These are phyloP conservation scores for Eilema depressum DNA, from an alignment of 2,888 invertebrate genomes.

Conservation along the genomic window DNA sequence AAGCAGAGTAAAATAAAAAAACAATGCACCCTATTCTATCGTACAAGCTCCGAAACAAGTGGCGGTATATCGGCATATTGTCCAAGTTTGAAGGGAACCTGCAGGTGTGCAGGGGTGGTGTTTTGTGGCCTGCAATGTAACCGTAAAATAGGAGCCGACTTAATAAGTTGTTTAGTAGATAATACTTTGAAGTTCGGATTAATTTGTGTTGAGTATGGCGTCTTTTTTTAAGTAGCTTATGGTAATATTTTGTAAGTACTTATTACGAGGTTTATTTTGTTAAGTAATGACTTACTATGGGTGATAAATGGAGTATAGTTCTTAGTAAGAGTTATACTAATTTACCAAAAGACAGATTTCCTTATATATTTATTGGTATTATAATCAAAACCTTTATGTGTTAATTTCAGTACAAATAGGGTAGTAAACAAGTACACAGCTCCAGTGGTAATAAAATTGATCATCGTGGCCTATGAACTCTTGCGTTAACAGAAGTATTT, in stretches of 20 bases:
- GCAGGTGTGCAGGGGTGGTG: slow-evolving; percentile 83
- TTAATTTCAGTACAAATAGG: not conserved
- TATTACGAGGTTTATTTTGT: slow-evolving; percentile 10
- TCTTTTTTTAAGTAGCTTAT: slow-evolving; percentile 59
- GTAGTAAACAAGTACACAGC: not conserved
- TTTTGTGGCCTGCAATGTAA: slow-evolving; percentile 75
- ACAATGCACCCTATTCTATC: slow-evolving; percentile 42
- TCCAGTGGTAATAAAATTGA: no score
- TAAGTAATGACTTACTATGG: not conserved
- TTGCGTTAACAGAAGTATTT: not conserved
- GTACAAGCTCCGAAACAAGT: slow-evolving; percentile 56
- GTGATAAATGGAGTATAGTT: not conserved
- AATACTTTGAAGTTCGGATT: slow-evolving; percentile 66
- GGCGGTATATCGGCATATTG: slow-evolving; percentile 69
- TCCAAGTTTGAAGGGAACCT: slow-evolving; percentile 76
- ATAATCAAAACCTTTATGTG: not conserved
- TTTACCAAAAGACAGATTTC: not conserved
- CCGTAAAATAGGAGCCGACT: slow-evolving; percentile 79
- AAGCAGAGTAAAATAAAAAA: not conserved
- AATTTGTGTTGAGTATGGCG: slow-evolving; percentile 55
- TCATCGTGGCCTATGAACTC: no score
- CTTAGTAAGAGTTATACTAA: not conserved
- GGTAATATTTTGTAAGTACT: slow-evolving; percentile 25
- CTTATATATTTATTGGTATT: no score
- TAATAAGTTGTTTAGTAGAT: slow-evolving; percentile 80